phyloP scores from a whole-genome alignment of 2,888 invertebrate species.

The Hemaris fuciformis region DNA sequence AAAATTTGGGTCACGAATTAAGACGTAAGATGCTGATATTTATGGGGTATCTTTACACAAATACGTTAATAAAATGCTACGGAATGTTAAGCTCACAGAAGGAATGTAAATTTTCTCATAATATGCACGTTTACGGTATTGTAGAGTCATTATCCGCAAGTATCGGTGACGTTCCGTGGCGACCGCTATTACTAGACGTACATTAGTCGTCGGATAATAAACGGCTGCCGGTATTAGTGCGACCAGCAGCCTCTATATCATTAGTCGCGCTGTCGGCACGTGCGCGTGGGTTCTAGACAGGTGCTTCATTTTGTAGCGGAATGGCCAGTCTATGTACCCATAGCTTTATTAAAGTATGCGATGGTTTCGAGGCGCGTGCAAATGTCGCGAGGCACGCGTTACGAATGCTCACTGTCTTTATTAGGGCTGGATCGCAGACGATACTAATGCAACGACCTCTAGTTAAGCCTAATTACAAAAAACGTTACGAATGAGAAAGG shows the following conservation, averaged over 20 bases:
- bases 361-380: neutral
- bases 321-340: neutral
- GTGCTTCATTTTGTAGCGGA: slow-evolving; percentile 27
- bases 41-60: neutral
- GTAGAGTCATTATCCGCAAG: neutral
- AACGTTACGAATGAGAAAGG: neutral
- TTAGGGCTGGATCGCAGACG: neutral
- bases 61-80: neutral
- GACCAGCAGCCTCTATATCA: slow-evolving; percentile 44
- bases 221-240: slow-evolving; percentile 40
- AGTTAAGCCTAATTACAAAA: neutral
- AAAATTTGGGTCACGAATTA: neutral
- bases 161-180: slow-evolving; percentile 36
- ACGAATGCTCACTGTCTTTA: neutral
- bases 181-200: slow-evolving; percentile 41
- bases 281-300: slow-evolving; percentile 37
- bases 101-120: neutral
- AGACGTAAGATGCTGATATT: neutral
- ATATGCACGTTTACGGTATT: neutral
- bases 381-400: neutral
- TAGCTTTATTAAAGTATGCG: slow-evolving; percentile 2
- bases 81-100: neutral
- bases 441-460: neutral
- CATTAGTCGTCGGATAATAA: slow-evolving; percentile 42
- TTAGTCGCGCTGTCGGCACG: slow-evolving; percentile 51